Base-by-base conservation (phyloP, 2,888 invertebrate species). In the Noctua janthina region DNA sequence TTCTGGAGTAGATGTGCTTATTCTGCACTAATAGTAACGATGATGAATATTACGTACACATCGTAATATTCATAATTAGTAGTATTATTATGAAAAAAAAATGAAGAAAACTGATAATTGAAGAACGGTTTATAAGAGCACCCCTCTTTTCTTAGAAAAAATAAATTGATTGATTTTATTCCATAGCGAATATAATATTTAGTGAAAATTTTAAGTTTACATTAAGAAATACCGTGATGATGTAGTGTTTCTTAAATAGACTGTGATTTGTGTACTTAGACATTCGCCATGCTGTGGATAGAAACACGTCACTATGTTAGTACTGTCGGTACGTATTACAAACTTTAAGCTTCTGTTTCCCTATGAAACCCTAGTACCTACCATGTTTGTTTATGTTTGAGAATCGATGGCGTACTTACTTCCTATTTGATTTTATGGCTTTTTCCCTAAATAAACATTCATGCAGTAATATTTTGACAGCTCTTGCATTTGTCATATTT, bases 241-340 rank as follows among this genome's bases (percentile, higher is more conserved):
- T 72, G 15, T 23, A 13, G 35, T 23, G 10, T 35, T 0, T 54
- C 0, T 49, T 43, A 17, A 69, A 54, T 67, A 78, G 74, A 75
- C 73, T 15, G 77, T 81, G 72, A 62, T 43, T 84, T 35, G 62
- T 35, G 23, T 39, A 56, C 23, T 51, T 39, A 78, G 5, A 74
- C 15, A 71, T 70, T 67, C 39, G 29, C 66, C 43, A 85, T 85
- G 83, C 66, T 78, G 73, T 85, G 75, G 86, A 74, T 83, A 75
- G 67, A 67, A 69, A 68, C 84, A 29, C 76, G 56, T 73, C 75
- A 83, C 73, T 83, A 80, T 73, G 49, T 83, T 5, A 80, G 85
- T 78, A 74, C 54, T 43, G 49, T 74, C 6, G 87, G 84, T 86
- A 83, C 17, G 86, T 83, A 69, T 75, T 39, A 74, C 51, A 83